Evolutionary conservation across 2,797 vertebrate genomes (phyloP).

Genomic region (Myotis pilosus): DNA sequence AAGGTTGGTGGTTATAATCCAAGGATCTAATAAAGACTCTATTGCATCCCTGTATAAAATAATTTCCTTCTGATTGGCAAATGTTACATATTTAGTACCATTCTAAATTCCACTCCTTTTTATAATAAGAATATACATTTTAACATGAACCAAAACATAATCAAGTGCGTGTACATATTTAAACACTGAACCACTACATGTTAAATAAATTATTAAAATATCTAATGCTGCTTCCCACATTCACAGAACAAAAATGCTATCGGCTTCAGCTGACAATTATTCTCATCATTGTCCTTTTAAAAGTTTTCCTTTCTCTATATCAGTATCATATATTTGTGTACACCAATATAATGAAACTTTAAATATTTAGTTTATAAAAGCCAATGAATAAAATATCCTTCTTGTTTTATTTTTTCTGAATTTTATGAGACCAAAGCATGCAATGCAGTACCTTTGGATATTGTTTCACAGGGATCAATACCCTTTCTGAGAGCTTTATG

Average conservation of each 20-base stretch:
- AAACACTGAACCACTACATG: background rate
- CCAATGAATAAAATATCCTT: background rate
- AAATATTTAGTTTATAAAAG: background rate
- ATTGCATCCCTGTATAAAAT: background rate
- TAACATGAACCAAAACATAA: slow-evolving; percentile 18
- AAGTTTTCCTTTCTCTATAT: background rate
- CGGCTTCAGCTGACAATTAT: background rate
- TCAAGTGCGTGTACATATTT: background rate
- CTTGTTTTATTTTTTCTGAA: background rate
- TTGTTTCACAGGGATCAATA: slow-evolving; percentile 97
- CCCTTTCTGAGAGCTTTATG: slow-evolving; percentile 97
- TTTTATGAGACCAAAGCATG: background rate
- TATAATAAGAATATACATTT: background rate
- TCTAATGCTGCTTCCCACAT: background rate
- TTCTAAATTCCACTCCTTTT: slow-evolving; percentile 1
- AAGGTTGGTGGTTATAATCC: background rate
- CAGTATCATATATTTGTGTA: background rate
- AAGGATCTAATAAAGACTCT: background rate
- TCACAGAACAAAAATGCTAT: background rate
- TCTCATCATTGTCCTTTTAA: background rate
- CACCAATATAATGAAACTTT: background rate
- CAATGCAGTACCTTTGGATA: slow-evolving; percentile 95
- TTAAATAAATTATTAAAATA: slow-evolving; percentile 10
- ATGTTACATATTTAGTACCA: background rate
- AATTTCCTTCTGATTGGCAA: background rate